Base-by-base conservation (phyloP, 2,797 vertebrate species). In the Amblyopsis hoosieri region DNA sequence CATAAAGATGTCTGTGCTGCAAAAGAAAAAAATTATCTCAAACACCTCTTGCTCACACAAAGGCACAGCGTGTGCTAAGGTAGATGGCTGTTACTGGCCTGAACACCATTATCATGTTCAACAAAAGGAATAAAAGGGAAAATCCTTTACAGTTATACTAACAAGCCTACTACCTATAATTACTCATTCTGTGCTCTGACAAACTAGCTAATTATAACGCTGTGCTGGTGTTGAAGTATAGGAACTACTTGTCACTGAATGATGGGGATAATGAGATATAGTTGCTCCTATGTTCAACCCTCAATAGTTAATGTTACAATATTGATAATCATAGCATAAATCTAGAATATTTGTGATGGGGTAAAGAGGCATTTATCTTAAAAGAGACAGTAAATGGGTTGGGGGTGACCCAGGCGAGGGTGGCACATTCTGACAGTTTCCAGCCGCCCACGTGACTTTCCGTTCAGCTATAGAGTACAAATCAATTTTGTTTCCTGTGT, bases 191-290 rank as follows among this genome's bases (percentile, higher is more conserved):
- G 70, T 66, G 19, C 76, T 75, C 55, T 11, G 62, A 65, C 46
- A 77, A 76, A 77, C 75, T 66, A 49, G 23, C 67, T 78, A 74
- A 84, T 87, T 85, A 83, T 51, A 54, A 73, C 62, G 49, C 69
- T 74, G 61, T 76, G 66, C 70, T 50, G 60, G 75, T 75, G 79
- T 54, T 76, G 23, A 58, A 67, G 57, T 70, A 3, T 23, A 37
- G 37, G 64, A 64, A 59, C 45, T 46, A 53, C 23, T 48, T 23
- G 42, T 51, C 60, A 37, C 53, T 12, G 4, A 13, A 6, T 46
- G n/a, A 60, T 60, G 51, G 49, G 29, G 50, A 52, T 12, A 56
- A 47, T 54, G 1, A n/a, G 17, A 55, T 11, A 55, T 11, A 47
- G 12, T 37, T 37, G 33, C 8, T 37, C 8, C 33, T 37, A 1